A percentile compares a stretch with the other conserved stretches of the same genome.
phyloP scores from a whole-genome alignment of 1,140 invertebrate genomes.

The Marisa cornuarietis region DNA sequence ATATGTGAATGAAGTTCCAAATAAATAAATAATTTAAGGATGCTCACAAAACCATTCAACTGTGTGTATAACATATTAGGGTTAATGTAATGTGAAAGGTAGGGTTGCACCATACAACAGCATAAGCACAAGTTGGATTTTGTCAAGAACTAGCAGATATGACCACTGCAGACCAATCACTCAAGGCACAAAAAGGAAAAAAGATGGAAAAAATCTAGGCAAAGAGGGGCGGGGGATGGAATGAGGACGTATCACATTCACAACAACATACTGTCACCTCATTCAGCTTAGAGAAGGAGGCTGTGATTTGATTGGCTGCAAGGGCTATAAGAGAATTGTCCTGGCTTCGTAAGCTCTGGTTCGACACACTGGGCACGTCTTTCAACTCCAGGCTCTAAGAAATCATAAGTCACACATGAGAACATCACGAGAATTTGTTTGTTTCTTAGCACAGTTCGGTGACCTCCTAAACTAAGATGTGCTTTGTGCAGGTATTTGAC shows the following conservation, averaged over 20 bases:
- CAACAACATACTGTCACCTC: conserved; percentile 28
- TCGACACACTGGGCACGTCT: conserved; percentile 34
- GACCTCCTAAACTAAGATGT: no score
- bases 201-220: not conserved
- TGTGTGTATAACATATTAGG: no score
- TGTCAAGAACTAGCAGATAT: conserved; percentile 5
- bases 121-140: not conserved
- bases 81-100: not conserved
- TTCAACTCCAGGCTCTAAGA: conserved; percentile 40
- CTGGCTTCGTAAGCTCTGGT: conserved; percentile 26
- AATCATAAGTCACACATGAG: not conserved
- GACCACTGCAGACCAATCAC: not conserved
- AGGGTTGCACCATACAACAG: not conserved
- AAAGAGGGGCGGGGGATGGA: not conserved
- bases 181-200: not conserved
- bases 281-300: conserved; percentile 44
- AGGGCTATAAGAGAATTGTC: conserved; percentile 43
- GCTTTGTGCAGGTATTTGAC: no score
- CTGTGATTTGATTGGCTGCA: conserved; percentile 44
- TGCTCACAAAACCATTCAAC: no score
- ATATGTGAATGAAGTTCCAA: no score
- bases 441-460: no score
- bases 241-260: not conserved
- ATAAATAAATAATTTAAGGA: no score
- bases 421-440: no score